These are phyloP conservation scores for Otolemur garnettii DNA, from an alignment of 2,113 vertebrate genomes.

Conservation along the genomic window DNA sequence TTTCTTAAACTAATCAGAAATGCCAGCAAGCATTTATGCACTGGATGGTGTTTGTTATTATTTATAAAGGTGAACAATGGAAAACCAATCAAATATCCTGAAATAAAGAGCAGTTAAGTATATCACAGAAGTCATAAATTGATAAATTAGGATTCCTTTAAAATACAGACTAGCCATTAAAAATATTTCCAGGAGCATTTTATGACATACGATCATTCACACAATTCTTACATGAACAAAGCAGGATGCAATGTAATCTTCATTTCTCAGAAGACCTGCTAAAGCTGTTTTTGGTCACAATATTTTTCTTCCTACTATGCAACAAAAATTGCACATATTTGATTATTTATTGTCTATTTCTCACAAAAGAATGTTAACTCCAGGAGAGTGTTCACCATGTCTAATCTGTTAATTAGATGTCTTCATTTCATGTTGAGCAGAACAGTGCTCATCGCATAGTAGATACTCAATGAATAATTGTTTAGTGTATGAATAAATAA, in stretches of 20 bases:
- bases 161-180: not conserved
- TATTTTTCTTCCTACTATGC: not conserved
- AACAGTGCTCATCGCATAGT: not conserved
- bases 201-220: not conserved
- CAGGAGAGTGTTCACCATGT: rapidly evolving
- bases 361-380: not conserved
- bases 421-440: slow-evolving; percentile 21
- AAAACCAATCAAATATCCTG: not conserved
- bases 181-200: not conserved
- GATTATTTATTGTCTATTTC: not conserved
- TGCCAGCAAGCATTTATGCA: not conserved
- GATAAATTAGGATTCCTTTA: slow-evolving; percentile 44
- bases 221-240: not conserved
- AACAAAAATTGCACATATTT: not conserved
- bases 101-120: slow-evolving; percentile 9
- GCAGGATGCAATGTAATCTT: not conserved
- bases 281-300: not conserved
- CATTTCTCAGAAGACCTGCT: slow-evolving; percentile 8
- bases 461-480: not conserved
- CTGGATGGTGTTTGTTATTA: not conserved
- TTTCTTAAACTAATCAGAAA: not conserved
- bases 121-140: not conserved
- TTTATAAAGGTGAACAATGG: not conserved
- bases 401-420: not conserved
- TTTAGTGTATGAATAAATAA: not conserved